phyloP scores from a whole-genome alignment of 2,113 vertebrate genomes.

The Pachypanchax playfairii region DNA sequence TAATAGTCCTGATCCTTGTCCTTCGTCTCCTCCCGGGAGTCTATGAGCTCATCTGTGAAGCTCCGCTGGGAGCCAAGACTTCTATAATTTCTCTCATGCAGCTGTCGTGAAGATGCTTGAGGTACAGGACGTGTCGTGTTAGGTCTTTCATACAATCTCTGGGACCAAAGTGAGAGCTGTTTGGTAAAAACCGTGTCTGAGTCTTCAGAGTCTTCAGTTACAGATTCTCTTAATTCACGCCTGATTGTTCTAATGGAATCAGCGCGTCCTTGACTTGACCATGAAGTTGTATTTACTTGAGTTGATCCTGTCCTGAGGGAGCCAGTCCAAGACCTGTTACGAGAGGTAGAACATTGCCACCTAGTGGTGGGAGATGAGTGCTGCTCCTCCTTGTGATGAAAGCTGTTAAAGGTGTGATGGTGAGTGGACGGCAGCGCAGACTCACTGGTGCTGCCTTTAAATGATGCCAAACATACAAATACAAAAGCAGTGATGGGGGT shows the following conservation, averaged over 20 bases:
- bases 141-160: constrained; percentile 46
- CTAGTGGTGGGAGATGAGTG: constrained; percentile 43
- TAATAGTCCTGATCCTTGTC: constrained; percentile 14
- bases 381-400: constrained; percentile 18
- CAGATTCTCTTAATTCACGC: constrained; percentile 46
- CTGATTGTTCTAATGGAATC: constrained; percentile 54
- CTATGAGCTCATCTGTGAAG: constrained; percentile 30
- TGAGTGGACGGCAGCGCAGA: constrained; percentile 41
- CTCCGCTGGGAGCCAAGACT: constrained; percentile 43
- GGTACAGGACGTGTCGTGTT: constrained; percentile 25
- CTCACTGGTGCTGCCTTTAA: constrained; percentile 69
- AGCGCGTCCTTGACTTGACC: constrained; percentile 58
- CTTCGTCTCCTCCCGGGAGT: constrained; percentile 24
- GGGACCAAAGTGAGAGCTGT: constrained; percentile 41
- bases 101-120: constrained; percentile 21
- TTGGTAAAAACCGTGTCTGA: constrained; percentile 57
- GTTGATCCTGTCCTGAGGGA: constrained; percentile 22
- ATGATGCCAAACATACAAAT: constrained; percentile 79
- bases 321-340: constrained; percentile 25
- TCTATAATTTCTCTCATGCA: constrained; percentile 26
- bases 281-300: constrained; percentile 43
- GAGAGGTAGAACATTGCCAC: constrained; percentile 55
- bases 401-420: constrained; percentile 34
- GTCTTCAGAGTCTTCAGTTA: constrained; percentile 69
- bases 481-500: constrained; percentile 70